Evolutionary conservation across 1,140 invertebrate species (phyloP), one percentile per base, ranked within the genome.

Genomic region (Phocides pigmalion): DNA sequence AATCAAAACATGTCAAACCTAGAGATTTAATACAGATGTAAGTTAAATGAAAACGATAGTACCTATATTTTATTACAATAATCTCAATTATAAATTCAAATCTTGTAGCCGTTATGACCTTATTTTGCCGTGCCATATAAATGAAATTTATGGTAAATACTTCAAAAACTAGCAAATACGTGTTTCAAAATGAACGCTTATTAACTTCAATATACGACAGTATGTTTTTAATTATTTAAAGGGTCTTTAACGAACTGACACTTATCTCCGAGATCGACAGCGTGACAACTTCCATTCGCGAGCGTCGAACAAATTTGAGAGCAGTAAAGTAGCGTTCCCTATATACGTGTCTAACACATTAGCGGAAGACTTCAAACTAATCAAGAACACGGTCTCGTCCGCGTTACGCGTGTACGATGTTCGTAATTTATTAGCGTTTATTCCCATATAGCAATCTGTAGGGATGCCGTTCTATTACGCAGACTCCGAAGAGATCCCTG

Each of bases 351-450:
- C 65, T 68, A 65, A 74, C 78, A 73, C 82, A 82, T 86, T 82
- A 87, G 83, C 81, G 84, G 83, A 62, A 67, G 73, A 84, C 87
- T 88, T 90, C 82, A 88, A 89, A 89, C 86, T 83, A 89, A 89
- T 91, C 88, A 89, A 83, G 81, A 87, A 80, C 80, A 82, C 69
- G 70, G 75, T 70, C 70, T 76, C 76, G 78, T 84, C 77, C 80
- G 79, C 76, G 71, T 81, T 79, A 84, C 81, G 80, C 85, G 79
- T 82, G 84, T 87, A 85, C 82, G 72, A 79, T 80, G 84, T 84
- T 76, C 76, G 85, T 90, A 90, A 90, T 90, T 89, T 90, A 90
- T 89, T 87, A 90, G 81, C 84, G 82, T 82, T 90, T 89, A 91
- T 91, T 88, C 88, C 81, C 84, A 86, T 87, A 89, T 76, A 89